These are phyloP conservation scores for Rachycentron canadum DNA, from an alignment of 2,797 vertebrate species.

Conservation along the genomic window DNA sequence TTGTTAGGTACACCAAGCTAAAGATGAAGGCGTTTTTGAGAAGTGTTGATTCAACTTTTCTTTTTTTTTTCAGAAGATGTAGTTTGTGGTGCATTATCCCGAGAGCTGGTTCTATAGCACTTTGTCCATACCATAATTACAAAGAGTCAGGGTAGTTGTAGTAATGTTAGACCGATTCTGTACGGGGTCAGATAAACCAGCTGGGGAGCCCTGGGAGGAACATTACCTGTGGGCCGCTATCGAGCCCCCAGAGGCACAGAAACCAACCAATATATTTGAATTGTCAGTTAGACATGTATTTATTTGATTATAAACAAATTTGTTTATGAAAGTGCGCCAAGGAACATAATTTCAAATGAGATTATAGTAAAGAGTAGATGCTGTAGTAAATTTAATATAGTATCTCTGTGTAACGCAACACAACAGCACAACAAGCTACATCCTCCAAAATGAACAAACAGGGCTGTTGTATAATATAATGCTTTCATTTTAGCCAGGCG, in stretches of 20 bases:
- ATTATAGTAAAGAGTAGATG: neutral
- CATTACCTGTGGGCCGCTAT: neutral
- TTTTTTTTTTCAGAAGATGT: neutral
- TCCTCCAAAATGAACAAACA: neutral
- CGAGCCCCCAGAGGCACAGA: neutral
- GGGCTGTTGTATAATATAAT: neutral
- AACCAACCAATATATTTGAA: neutral
- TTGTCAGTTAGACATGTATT: neutral
- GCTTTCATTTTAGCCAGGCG: neutral
- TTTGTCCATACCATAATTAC: neutral
- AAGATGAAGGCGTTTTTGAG: neutral
- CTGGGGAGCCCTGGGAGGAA: neutral
- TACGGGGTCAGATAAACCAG: neutral
- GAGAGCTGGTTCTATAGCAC: conserved; percentile 8
- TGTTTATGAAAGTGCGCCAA: neutral
- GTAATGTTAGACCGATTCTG: neutral
- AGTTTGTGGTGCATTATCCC: neutral
- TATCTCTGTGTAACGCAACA: neutral
- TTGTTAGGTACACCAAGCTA: neutral
- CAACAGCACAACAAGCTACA: neutral
- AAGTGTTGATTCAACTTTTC: neutral
- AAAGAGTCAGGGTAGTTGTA: neutral
- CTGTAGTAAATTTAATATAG: neutral
- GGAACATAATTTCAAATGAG: neutral
- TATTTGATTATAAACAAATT: conserved; percentile 11